phyloP scores from a whole-genome alignment of 2,113 vertebrate species.

The Circaetus cinerascens region DNA sequence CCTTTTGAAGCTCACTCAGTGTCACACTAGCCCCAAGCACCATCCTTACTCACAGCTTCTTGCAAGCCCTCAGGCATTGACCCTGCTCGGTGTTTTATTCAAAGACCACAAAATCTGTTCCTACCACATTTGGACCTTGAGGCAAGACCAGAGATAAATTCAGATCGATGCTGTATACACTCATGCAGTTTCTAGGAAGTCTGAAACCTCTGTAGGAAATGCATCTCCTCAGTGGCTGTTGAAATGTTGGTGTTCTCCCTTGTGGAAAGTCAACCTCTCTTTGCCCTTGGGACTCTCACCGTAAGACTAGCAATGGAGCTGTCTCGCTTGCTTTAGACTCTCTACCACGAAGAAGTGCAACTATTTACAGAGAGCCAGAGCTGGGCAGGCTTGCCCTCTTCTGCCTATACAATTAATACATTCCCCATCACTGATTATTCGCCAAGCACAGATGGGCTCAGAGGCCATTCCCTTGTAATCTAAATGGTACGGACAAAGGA shows the following conservation, averaged over 20 bases:
- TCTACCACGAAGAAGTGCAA: not conserved
- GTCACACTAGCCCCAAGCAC: not conserved
- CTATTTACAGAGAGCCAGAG: not conserved
- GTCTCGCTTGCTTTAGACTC: not conserved
- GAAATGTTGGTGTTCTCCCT: not conserved
- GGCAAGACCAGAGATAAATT: not conserved
- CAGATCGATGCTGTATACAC: not conserved
- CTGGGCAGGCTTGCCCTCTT: not conserved
- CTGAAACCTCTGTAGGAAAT: not conserved
- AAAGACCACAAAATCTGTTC: not conserved
- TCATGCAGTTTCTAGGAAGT: not conserved
- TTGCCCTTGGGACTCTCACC: not conserved
- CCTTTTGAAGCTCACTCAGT: not conserved
- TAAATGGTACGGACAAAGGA: not conserved
- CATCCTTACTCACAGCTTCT: not conserved
- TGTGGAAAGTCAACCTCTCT: not conserved
- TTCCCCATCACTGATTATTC: not conserved
- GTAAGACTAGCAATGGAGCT: not conserved
- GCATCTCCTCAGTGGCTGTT: not conserved
- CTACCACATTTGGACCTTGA: not conserved
- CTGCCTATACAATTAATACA: not conserved
- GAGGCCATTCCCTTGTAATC: not conserved
- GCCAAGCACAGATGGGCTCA: not conserved
- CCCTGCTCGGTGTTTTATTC: not conserved
- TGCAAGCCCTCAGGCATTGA: not conserved